Percentiles rank a stretch among this genome's conserved stretches.
Conservation (phyloP, 2,888 invertebrate genomes). For the Clostera curtula region DNA sequence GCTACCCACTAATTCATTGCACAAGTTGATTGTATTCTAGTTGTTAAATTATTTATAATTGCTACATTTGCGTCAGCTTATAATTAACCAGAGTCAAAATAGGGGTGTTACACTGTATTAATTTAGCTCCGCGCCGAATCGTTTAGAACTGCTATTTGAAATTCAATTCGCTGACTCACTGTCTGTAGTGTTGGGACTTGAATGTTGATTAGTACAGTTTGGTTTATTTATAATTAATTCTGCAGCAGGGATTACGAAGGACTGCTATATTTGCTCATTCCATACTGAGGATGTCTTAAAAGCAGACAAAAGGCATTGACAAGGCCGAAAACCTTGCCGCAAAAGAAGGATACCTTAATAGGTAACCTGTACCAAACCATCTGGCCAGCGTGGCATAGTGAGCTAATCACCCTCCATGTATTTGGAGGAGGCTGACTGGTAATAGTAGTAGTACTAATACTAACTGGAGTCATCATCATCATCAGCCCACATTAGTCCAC, state of each 20-base stretch:
- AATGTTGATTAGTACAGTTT: slow-evolving; percentile 27
- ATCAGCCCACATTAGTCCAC: too few relatives aligned
- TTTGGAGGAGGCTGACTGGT: too few relatives aligned
- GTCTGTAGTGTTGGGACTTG: slow-evolving; percentile 24
- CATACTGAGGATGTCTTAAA: not conserved
- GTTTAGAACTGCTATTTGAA: slow-evolving; percentile 30
- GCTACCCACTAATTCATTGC: too few relatives aligned
- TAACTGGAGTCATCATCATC: too few relatives aligned
- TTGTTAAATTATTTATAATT: slow-evolving; percentile 14
- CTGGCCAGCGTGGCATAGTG: too few relatives aligned
- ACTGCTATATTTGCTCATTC: not conserved
- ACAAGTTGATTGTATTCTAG: too few relatives aligned
- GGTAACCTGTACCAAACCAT: too few relatives aligned
- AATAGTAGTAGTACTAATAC: too few relatives aligned
- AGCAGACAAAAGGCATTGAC: too few relatives aligned
- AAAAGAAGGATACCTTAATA: too few relatives aligned
- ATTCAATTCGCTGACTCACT: slow-evolving; percentile 35
- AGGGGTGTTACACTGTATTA: slow-evolving; percentile 22
- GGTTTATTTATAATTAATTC: slow-evolving; percentile 15
- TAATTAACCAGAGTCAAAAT: slow-evolving; percentile 17
- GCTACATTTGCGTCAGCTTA: slow-evolving; percentile 14
- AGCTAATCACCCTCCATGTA: too few relatives aligned
- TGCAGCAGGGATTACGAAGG: slow-evolving; percentile 4
- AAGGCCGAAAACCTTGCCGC: too few relatives aligned
- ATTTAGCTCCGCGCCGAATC: slow-evolving; percentile 20